Evolutionary conservation across 1,140 invertebrate genomes (phyloP).

Genomic region (Babylonia areolata): DNA sequence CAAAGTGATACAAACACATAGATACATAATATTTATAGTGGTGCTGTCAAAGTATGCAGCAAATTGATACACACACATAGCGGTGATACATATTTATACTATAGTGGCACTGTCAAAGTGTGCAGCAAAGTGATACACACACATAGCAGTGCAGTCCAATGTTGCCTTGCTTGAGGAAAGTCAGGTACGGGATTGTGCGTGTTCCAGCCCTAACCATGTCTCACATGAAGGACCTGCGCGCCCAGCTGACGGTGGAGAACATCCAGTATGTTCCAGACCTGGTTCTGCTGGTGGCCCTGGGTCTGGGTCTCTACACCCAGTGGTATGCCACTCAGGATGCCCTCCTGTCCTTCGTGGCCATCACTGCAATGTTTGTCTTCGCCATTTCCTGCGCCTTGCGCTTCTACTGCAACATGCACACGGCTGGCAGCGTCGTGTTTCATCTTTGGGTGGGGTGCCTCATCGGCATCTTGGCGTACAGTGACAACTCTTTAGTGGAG

Average conservation of each 20-base stretch:
- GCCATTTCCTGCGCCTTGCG: conserved; percentile 64
- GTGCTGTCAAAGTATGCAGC: neutral
- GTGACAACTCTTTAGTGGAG: conserved; percentile 56
- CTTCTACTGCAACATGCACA: conserved; percentile 66
- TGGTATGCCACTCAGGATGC: conserved; percentile 63
- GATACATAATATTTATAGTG: neutral
- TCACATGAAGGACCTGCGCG: conserved; percentile 33
- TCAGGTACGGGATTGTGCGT: conserved; percentile 21
- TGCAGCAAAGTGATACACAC: neutral
- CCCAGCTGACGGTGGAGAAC: conserved; percentile 53
- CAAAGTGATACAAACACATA: neutral
- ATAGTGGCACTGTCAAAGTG: neutral
- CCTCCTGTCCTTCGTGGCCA: conserved; percentile 59
- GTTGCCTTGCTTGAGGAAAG: neutral
- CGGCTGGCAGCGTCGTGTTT: conserved; percentile 59
- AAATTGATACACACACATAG: neutral
- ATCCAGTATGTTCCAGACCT: conserved; percentile 62
- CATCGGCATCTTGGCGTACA: conserved; percentile 69
- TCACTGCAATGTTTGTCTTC: conserved; percentile 69
- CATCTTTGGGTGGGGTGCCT: conserved; percentile 72
- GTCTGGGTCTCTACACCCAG: conserved; percentile 69
- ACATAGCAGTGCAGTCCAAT: neutral
- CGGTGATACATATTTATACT: neutral
- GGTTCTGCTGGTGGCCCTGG: conserved; percentile 66
- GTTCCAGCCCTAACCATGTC: conserved; percentile 14